A percentile compares a stretch with the other conserved stretches of the same genome.
These are phyloP conservation scores for Sphaerophoria taeniata DNA, from an alignment of 2,888 invertebrate genomes.

Conservation along the genomic window DNA sequence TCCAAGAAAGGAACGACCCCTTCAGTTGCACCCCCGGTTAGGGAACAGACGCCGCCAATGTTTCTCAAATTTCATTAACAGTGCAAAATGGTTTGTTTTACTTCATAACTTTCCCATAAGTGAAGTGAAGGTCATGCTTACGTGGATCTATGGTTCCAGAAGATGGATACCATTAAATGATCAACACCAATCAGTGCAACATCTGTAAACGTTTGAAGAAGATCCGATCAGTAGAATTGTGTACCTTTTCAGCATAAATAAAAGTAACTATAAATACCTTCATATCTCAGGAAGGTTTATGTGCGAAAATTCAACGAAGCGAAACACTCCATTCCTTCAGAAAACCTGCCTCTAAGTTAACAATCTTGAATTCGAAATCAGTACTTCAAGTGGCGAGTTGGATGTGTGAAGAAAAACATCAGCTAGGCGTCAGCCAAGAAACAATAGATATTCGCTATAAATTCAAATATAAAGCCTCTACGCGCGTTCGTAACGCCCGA, in stretches of 20 bases:
- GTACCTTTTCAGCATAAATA: not conserved
- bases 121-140: conserved; percentile 72
- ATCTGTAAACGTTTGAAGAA: conserved; percentile 24
- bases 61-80: too few species aligned
- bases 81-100: too few species aligned
- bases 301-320: conserved; percentile 65
- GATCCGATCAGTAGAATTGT: not conserved
- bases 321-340: conserved; percentile 51
- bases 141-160: conserved; percentile 46
- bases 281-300: conserved; percentile 32
- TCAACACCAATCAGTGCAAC: conserved; percentile 62
- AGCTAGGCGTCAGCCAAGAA: conserved; percentile 67
- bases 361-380: conserved; percentile 70
- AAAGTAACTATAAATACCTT: not conserved
- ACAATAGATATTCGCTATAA: conserved; percentile 70
- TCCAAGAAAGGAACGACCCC: too few species aligned
- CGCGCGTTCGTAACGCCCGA: conserved; percentile 70
- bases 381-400: conserved; percentile 67
- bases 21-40: too few species aligned
- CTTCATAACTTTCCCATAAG: too few species aligned
- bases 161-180: conserved; percentile 39
- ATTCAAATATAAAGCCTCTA: conserved; percentile 56
- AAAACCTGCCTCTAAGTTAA: conserved; percentile 29
- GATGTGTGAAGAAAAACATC: conserved; percentile 71
- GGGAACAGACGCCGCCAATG: too few species aligned